Evolutionary conservation across 2,113 vertebrate genomes (phyloP).

Genomic region (crab-eating macaque (Macaca fascicularis)): T2T-MFA8v1.1 NC_088385.1:25110501-25111000

Average conservation of each 20-base stretch:
- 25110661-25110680: neutral
- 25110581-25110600: neutral
- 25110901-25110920: neutral
- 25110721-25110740: neutral
- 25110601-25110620: accelerated
- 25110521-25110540: neutral
- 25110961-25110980: neutral
- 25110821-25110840: neutral
- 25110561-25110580: neutral
- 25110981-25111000: neutral
- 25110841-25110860: conserved; percentile 6
- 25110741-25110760: neutral
- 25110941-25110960: neutral
- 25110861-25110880: neutral
- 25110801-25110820: neutral
- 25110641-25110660: neutral
- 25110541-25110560: neutral
- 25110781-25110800: neutral
- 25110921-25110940: neutral
- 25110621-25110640: neutral
- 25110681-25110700: neutral
- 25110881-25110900: neutral
- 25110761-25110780: neutral
- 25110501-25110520: neutral
- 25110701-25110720: neutral